These are phyloP conservation scores for Glaucomys volans DNA, from an alignment of 2,113 vertebrate species.

Conservation along the genomic window DNA sequence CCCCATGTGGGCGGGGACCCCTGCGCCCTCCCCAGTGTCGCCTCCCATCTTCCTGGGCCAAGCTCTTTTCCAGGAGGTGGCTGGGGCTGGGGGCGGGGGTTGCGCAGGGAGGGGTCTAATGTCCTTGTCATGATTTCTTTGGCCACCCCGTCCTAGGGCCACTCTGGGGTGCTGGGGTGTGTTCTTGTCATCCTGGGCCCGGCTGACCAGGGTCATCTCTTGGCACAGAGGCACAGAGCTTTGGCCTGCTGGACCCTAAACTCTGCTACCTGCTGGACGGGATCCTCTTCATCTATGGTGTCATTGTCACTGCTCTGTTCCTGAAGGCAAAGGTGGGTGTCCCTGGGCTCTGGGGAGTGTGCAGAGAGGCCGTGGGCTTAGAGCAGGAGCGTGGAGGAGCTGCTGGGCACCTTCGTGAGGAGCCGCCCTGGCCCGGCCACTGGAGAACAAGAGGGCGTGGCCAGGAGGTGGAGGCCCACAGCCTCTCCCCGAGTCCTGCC, in stretches of 20 bases:
- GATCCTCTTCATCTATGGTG: constrained; percentile 91
- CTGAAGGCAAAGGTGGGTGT: constrained; percentile 91
- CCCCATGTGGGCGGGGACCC: rapidly evolving
- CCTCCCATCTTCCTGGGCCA: background rate
- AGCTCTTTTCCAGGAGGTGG: background rate
- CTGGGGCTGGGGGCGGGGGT: background rate
- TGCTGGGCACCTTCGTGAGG: rapidly evolving
- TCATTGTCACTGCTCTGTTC: constrained; percentile 92
- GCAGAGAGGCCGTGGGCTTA: background rate
- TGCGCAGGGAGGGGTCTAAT: background rate
- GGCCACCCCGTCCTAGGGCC: background rate
- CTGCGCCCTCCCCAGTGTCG: too few relatives aligned
- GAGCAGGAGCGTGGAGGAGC: too few relatives aligned
- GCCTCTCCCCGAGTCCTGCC: background rate
- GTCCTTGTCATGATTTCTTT: background rate
- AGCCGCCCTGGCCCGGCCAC: background rate
- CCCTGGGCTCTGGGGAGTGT: background rate
- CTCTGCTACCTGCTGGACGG: constrained; percentile 94
- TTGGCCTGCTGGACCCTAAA: constrained; percentile 89
- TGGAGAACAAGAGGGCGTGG: background rate
- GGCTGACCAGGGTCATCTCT: background rate
- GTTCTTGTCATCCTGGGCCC: background rate
- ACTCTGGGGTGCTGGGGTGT: background rate
- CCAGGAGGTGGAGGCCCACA: rapidly evolving
- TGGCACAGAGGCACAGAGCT: constrained; percentile 79